phyloP scores from a whole-genome alignment of 2,888 invertebrate species.

The Siphlonurus alternatus region DNA sequence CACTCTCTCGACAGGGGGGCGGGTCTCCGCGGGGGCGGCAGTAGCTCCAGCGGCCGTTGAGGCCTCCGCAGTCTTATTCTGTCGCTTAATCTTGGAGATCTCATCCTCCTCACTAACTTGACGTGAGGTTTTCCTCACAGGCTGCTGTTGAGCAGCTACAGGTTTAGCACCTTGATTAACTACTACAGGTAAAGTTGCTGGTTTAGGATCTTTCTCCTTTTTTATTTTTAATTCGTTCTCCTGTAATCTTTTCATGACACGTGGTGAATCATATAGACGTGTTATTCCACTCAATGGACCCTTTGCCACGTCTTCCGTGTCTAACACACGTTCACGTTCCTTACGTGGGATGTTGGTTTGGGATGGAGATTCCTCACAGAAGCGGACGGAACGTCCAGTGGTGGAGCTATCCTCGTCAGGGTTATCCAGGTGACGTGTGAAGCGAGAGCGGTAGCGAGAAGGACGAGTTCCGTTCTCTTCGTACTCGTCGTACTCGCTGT shows the following conservation, averaged over 20 bases:
- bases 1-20: neutral
- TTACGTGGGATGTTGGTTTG: constrained; percentile 14
- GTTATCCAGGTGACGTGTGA: constrained; percentile 44
- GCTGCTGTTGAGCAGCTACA: constrained; percentile 13
- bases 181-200: constrained; percentile 12
- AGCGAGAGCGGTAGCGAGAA: constrained; percentile 51
- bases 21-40: neutral
- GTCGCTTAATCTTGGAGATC: constrained; percentile 69
- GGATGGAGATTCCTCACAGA: constrained; percentile 30
- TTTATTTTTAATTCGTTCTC: constrained; percentile 56
- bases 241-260: constrained; percentile 75
- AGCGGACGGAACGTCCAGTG: constrained; percentile 40
- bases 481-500: constrained; percentile 33
- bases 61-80: constrained; percentile 57
- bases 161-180: constrained; percentile 10
- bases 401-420: constrained; percentile 51
- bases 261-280: constrained; percentile 67
- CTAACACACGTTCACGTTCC: constrained; percentile 52
- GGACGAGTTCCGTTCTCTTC: constrained; percentile 35
- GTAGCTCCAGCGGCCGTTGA: constrained; percentile 24
- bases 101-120: constrained; percentile 84
- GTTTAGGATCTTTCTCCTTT: constrained; percentile 34
- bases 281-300: constrained; percentile 77
- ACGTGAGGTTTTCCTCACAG: constrained; percentile 33
- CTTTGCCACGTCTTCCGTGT: constrained; percentile 72